These are phyloP conservation scores for Eustalomyia histrio DNA, from an alignment of 2,888 invertebrate genomes.

Conservation along the genomic window DNA sequence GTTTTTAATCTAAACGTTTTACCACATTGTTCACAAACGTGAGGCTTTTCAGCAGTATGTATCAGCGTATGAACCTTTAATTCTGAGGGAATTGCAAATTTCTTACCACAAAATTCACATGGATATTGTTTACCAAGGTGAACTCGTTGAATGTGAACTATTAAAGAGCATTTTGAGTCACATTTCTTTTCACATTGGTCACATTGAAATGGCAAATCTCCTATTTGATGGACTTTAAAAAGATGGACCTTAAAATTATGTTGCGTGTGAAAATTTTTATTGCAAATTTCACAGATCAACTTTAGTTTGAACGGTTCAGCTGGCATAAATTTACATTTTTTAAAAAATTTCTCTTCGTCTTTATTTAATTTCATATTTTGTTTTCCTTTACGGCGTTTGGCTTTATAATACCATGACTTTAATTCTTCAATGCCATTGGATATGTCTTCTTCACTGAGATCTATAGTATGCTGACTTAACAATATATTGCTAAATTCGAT, in stretches of 20 bases:
- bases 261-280: slow-evolving; percentile 68
- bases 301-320: slow-evolving; percentile 67
- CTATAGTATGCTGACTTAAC: slow-evolving; percentile 50
- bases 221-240: slow-evolving; percentile 71
- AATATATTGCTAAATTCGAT: slow-evolving; percentile 68
- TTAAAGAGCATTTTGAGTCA: slow-evolving; percentile 66
- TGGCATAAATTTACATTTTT: slow-evolving; percentile 70
- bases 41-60: slow-evolving; percentile 72
- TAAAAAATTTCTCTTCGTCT: slow-evolving; percentile 69
- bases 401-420: slow-evolving; percentile 71
- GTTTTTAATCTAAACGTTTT: slow-evolving; percentile 71
- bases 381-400: slow-evolving; percentile 32
- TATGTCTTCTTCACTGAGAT: slow-evolving; percentile 69
- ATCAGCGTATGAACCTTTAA: slow-evolving; percentile 68
- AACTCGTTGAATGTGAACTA: slow-evolving; percentile 68
- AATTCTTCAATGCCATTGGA: slow-evolving; percentile 69
- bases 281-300: slow-evolving; percentile 70
- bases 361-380: slow-evolving; percentile 44
- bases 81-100: slow-evolving; percentile 71
- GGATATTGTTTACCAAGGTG: slow-evolving; percentile 72
- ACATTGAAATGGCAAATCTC: slow-evolving; percentile 73
- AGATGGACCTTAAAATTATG: slow-evolving; percentile 70
- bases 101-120: slow-evolving; percentile 70
- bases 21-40: slow-evolving; percentile 73
- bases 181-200: slow-evolving; percentile 70